A percentile compares a stretch with the other conserved stretches of the same genome.
phyloP scores from a whole-genome alignment of 2,113 vertebrate genomes.

The Myocastor coypus region DNA sequence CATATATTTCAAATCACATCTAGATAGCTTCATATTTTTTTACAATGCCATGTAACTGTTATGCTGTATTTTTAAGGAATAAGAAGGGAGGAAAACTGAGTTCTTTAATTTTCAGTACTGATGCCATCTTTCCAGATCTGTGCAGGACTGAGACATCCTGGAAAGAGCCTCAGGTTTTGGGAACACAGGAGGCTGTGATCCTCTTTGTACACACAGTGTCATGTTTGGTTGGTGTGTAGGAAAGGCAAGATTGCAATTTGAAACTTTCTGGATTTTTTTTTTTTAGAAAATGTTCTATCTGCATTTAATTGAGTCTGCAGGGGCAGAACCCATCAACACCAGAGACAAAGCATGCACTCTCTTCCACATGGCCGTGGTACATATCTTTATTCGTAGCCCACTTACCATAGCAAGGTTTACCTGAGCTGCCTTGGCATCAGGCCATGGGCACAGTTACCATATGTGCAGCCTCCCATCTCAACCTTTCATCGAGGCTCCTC shows the following conservation, averaged over 20 bases:
- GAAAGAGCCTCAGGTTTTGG: background rate
- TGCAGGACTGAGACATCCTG: background rate
- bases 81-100: no score
- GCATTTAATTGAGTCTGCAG: background rate
- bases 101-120: background rate
- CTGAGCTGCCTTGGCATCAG: background rate
- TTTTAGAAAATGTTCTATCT: background rate
- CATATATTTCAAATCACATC: background rate
- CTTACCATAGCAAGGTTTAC: background rate
- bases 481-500: background rate
- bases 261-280: background rate
- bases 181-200: background rate
- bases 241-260: background rate
- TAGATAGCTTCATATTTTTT: background rate
- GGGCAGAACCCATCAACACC: no score
- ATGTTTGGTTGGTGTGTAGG: accelerated
- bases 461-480: background rate
- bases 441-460: no score
- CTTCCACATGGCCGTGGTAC: background rate
- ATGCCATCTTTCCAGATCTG: no score
- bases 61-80: no score
- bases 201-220: background rate
- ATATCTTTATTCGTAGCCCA: no score
- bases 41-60: background rate
- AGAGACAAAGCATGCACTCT: no score